Conservation (phyloP, 2,888 invertebrate genomes). For the Athalia circularis region DNA sequence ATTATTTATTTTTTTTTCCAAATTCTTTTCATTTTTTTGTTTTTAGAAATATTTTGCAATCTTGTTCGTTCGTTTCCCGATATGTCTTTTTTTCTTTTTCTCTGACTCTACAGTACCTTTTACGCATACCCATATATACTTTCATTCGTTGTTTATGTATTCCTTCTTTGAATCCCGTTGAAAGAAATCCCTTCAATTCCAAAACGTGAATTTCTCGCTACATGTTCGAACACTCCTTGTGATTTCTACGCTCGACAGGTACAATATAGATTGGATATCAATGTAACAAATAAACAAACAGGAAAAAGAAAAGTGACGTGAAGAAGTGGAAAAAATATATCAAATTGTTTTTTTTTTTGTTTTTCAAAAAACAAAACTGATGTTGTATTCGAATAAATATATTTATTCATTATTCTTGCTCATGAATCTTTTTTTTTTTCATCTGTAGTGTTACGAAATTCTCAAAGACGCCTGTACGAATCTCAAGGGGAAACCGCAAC, state of each 20-base stretch:
- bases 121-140: no score
- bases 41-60: not conserved
- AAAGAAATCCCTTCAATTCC: not conserved
- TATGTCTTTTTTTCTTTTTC: not conserved
- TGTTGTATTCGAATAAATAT: no score
- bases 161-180: not conserved
- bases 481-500: conserved; percentile 81
- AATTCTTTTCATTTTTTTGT: not conserved
- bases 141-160: not conserved
- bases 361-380: no score
- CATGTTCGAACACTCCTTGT: not conserved
- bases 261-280: conserved; percentile 1
- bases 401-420: not conserved
- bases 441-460: conserved; percentile 79
- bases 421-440: conserved; percentile 54
- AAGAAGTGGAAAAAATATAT: not conserved
- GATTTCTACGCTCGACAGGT: not conserved
- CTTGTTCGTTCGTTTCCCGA: not conserved
- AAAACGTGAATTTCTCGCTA: not conserved
- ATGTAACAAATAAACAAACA: no score
- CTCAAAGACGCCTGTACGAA: conserved; percentile 81
- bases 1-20: not conserved
- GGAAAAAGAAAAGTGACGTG: not conserved
- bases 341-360: not conserved
- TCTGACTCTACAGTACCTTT: not conserved